Base-by-base conservation (phyloP, 2,113 vertebrate species). In the Scalopus aquaticus region DNA sequence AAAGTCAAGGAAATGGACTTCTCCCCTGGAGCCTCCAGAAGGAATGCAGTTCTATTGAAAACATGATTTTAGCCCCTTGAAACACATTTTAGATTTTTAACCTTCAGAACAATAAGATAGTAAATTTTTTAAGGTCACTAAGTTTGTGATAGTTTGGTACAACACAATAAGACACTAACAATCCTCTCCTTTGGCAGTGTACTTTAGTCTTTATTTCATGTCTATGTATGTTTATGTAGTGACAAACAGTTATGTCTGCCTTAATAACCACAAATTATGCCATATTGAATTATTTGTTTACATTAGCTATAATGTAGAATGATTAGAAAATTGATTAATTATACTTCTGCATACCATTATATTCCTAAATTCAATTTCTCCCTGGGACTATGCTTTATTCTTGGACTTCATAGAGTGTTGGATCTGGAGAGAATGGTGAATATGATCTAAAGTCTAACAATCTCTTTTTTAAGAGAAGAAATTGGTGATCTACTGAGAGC, bases 261-360 rank as follows among this genome's bases (percentile, higher is more conserved):
- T 91, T 85, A 84, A 19, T 80, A 83, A 64, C 12, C n/a, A 92
- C 54, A 77, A 76, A 39, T 35, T 60, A 54, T 90, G 49, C 28
- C 39, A 84, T 32, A 28, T n/a, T 42, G 11, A 85, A 22, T 51
- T 94, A 62, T 37, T 88, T 86, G 15, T 88, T n/a, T n/a, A n/a
- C n/a, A 76, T 51, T 51, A 17, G 49, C 49, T 76, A 49, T 58
- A 51, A 37, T 83, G 37, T 35, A n/a, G 44, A 84, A 85, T 91
- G n/a, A 87, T 92, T 95, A 77, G 54, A 92, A 90, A 88, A 78
- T 54, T 49, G 37, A 91, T 78, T 84, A 73, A 58, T 87, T 86
- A 46, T 91, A n/a, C n/a, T 80, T 83, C 65, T 90, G 32, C 78
- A 24, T 91, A 60, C 20, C 39, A n/a, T 73, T 83, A 16, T 58